Conservation (phyloP, 2,113 vertebrate genomes). For the Salvelinus namaycush region DNA sequence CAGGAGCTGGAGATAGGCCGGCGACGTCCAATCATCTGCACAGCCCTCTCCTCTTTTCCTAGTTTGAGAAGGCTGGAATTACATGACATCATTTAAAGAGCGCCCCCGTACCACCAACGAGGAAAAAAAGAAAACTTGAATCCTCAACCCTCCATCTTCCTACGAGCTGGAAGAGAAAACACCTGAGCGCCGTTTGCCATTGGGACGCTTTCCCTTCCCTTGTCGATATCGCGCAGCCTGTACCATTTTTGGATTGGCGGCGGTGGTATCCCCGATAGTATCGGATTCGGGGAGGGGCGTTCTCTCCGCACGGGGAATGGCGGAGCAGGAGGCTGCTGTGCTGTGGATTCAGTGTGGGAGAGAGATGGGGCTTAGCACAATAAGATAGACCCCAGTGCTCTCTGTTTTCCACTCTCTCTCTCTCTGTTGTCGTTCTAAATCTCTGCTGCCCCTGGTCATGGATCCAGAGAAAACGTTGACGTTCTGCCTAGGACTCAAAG, state of each 20-base stretch:
- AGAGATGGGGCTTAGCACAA: conserved; percentile 50
- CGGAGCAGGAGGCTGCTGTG: conserved; percentile 50
- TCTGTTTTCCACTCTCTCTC: background rate
- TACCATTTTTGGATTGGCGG: background rate
- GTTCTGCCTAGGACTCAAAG: conserved; percentile 67
- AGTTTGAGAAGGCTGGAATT: conserved; percentile 51
- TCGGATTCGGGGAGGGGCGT: conserved; percentile 52
- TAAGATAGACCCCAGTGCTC: conserved; percentile 11
- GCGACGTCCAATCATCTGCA: conserved; percentile 62
- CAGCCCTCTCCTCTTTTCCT: conserved; percentile 31
- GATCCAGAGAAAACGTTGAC: conserved; percentile 74
- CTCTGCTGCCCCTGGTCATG: conserved; percentile 42
- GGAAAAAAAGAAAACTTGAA: conserved; percentile 14
- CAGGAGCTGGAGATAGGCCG: conserved; percentile 58
- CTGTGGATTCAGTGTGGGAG: conserved; percentile 22
- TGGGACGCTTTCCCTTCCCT: conserved; percentile 6
- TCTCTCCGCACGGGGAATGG: conserved; percentile 56
- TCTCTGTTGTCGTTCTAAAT: background rate
- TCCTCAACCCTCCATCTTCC: background rate
- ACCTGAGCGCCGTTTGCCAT: background rate
- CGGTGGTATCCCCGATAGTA: conserved; percentile 5
- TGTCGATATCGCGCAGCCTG: background rate
- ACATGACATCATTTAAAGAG: conserved; percentile 64
- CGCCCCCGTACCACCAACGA: conserved; percentile 33
- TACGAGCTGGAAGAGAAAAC: conserved; percentile 18